These are phyloP conservation scores for Scrobipalpa costella DNA, from an alignment of 2,888 invertebrate genomes.

Conservation along the genomic window DNA sequence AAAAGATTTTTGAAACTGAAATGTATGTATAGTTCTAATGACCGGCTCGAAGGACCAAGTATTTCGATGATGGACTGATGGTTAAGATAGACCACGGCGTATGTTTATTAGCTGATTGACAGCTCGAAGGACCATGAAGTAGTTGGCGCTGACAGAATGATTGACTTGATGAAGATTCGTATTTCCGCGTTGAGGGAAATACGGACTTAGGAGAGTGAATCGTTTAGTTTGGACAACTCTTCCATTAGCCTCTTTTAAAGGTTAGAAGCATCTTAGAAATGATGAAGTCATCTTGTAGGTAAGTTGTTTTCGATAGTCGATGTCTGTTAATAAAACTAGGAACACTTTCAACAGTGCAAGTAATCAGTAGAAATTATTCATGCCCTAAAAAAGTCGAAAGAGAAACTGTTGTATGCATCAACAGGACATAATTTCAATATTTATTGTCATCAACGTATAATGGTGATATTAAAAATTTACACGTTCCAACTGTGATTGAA, in stretches of 20 bases:
- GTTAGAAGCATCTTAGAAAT: not conserved
- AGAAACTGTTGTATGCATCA: constrained; percentile 62
- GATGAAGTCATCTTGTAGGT: not conserved
- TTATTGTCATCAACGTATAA: constrained; percentile 54
- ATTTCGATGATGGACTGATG: constrained; percentile 12
- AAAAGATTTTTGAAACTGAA: not conserved
- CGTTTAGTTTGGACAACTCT: not conserved
- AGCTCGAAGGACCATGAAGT: constrained; percentile 14
- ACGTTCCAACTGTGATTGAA: constrained; percentile 46
- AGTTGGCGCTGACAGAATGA: constrained; percentile 15
- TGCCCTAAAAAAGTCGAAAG: constrained; percentile 55
- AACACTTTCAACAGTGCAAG: constrained; percentile 54
- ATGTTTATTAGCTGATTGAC: constrained; percentile 2
- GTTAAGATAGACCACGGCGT: constrained; percentile 3
- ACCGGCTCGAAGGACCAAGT: constrained; percentile 17
- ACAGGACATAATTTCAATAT: constrained; percentile 46
- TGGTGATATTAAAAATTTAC: constrained; percentile 56
- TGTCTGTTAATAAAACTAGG: constrained; percentile 23
- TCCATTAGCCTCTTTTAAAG: not conserved
- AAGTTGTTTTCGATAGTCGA: not conserved
- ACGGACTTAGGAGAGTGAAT: not conserved
- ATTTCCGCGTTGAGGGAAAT: constrained; percentile 7
- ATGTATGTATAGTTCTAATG: not conserved
- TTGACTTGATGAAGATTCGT: constrained; percentile 11
- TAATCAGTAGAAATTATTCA: constrained; percentile 59